Evolutionary conservation across 2,113 vertebrate species (phyloP).

Genomic region (Hippolais icterina): DNA sequence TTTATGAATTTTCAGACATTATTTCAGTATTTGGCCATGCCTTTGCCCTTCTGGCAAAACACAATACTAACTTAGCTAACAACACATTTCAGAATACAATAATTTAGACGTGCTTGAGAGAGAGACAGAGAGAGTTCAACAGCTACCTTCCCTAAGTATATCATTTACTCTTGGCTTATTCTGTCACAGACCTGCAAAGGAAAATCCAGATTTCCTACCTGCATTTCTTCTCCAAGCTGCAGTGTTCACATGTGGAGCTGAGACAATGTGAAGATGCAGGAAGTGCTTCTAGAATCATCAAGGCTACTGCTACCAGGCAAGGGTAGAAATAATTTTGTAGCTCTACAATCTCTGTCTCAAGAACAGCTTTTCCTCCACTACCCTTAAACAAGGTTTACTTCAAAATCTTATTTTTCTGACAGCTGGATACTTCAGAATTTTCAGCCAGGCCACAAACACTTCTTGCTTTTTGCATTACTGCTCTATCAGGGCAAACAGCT

Average conservation of each 20-base stretch:
- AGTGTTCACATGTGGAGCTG: fast-evolving
- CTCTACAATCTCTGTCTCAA: background rate
- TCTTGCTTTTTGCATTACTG: background rate
- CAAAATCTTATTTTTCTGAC: background rate
- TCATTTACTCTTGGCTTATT: background rate
- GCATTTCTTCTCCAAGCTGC: background rate
- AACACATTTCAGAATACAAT: background rate
- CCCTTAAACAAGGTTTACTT: background rate
- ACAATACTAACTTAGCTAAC: background rate
- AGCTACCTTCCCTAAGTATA: background rate
- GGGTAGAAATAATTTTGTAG: background rate
- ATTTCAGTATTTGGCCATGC: background rate
- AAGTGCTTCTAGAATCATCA: background rate
- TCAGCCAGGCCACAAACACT: background rate
- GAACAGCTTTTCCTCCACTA: background rate
- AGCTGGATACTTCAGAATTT: background rate
- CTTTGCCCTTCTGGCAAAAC: background rate
- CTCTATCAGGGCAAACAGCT: background rate
- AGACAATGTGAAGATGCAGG: fast-evolving
- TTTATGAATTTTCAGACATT: background rate
- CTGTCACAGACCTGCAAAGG: background rate
- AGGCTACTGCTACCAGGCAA: background rate
- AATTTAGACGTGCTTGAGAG: background rate
- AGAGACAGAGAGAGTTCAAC: background rate
- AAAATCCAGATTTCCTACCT: background rate